phyloP scores from a whole-genome alignment of 1,140 invertebrate genomes.

The Hyposmocoma kahamanoa region DNA sequence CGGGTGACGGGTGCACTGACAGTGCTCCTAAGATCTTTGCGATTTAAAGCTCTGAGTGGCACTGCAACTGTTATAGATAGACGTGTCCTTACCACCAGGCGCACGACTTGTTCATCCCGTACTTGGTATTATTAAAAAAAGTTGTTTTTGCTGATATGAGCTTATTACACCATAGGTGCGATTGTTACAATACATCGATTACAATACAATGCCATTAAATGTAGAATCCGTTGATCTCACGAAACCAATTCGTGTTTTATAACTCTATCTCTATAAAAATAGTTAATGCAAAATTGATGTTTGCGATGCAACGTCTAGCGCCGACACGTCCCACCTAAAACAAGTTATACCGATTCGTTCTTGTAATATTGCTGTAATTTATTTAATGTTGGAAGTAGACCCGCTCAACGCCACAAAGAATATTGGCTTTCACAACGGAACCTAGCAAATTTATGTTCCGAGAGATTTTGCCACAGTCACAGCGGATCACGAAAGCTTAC shows the following conservation, averaged over 20 bases:
- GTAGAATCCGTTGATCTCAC: too few species aligned
- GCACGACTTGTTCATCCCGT: too few species aligned
- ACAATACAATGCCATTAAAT: slow-evolving; percentile 16
- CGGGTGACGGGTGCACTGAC: too few species aligned
- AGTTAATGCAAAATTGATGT: slow-evolving; percentile 49
- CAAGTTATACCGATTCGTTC: slow-evolving; percentile 64
- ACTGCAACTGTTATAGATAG: too few species aligned
- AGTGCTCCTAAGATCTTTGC: too few species aligned
- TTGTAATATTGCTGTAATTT: slow-evolving; percentile 70
- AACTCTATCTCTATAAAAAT: slow-evolving; percentile 33
- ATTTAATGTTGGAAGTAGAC: slow-evolving; percentile 71
- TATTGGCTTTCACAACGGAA: slow-evolving; percentile 70
- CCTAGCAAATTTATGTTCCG: slow-evolving; percentile 61
- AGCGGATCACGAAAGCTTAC: slow-evolving; percentile 30
- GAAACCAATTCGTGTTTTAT: slow-evolving; percentile 30
- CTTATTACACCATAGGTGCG: too few species aligned
- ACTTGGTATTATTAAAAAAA: too few species aligned
- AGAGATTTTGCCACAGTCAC: slow-evolving; percentile 47
- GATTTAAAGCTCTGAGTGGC: too few species aligned
- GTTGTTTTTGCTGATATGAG: too few species aligned
- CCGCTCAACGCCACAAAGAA: slow-evolving; percentile 61
- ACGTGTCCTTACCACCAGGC: too few species aligned
- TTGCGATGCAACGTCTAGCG: slow-evolving; percentile 42
- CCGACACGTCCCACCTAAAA: slow-evolving; percentile 56
- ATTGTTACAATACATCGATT: too few species aligned